Evolutionary conservation across 2,888 invertebrate species (phyloP).

Genomic region (Laspeyria flexula): DNA sequence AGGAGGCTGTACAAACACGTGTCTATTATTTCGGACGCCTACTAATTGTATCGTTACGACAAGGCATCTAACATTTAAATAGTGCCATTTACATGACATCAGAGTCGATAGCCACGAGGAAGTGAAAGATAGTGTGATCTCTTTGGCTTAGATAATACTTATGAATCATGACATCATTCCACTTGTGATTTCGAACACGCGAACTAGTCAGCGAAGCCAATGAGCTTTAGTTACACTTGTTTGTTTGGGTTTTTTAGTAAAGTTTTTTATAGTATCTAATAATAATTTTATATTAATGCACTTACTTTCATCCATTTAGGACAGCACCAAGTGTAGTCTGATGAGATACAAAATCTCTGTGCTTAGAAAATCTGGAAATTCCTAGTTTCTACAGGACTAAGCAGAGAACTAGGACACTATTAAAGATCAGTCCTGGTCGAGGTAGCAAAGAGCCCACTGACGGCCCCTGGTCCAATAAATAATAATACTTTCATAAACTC

Average conservation of each 20-base stretch:
- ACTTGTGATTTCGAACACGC: constrained; percentile 40
- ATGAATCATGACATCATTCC: constrained; percentile 40
- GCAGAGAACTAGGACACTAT: too few relatives aligned
- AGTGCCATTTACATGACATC: constrained; percentile 29
- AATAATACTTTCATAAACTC: too few relatives aligned
- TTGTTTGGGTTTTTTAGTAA: constrained; percentile 11
- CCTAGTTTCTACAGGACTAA: too few relatives aligned
- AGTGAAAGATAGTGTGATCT: constrained; percentile 51
- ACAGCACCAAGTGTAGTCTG: too few relatives aligned
- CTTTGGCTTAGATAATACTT: constrained; percentile 48
- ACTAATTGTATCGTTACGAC: constrained; percentile 28
- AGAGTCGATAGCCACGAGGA: constrained; percentile 39
- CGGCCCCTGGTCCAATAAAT: too few relatives aligned
- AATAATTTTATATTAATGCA: too few relatives aligned
- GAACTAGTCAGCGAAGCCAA: constrained; percentile 21
- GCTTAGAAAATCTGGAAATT: too few relatives aligned
- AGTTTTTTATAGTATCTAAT: too few relatives aligned
- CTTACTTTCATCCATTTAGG: too few relatives aligned
- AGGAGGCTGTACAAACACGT: constrained; percentile 17
- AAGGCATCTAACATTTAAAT: constrained; percentile 35
- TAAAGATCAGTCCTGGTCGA: too few relatives aligned
- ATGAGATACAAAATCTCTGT: too few relatives aligned
- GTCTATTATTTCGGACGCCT: constrained; percentile 26
- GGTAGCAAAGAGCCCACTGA: too few relatives aligned
- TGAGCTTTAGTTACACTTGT: constrained; percentile 24